Evolutionary conservation across 2,113 vertebrate species (phyloP).

Genomic region (Edolisoma coerulescens): DNA sequence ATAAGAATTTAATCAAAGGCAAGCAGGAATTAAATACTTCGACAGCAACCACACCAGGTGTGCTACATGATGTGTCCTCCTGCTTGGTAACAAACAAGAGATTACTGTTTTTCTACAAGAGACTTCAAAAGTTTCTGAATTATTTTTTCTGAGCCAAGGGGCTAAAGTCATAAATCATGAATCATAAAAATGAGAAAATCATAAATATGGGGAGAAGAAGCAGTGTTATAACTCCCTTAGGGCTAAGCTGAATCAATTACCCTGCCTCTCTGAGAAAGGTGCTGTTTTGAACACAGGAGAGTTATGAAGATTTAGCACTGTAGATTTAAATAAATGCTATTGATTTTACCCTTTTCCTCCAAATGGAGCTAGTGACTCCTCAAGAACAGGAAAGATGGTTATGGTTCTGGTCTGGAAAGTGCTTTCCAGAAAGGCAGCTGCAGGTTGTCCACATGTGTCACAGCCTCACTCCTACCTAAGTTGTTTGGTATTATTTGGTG

Average conservation of each 20-base stretch:
- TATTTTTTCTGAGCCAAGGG: not conserved
- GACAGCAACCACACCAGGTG: not conserved
- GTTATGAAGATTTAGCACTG: not conserved
- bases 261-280: not conserved
- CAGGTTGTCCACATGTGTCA: not conserved
- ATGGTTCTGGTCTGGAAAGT: not conserved
- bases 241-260: not conserved
- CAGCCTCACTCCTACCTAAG: not conserved
- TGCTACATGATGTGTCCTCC: not conserved
- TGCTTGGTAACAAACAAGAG: not conserved
- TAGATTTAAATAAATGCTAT: not conserved
- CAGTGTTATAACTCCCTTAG: not conserved
- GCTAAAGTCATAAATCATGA: not conserved
- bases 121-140: not conserved
- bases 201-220: not conserved
- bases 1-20: not conserved
- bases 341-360: not conserved
- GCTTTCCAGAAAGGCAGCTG: not conserved
- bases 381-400: not conserved
- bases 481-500: not conserved
- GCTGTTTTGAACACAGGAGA: not conserved
- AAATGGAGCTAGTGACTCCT: not conserved
- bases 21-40: not conserved
- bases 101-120: not conserved
- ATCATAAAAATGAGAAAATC: not conserved